phyloP scores from a whole-genome alignment of 2,113 vertebrate genomes.

The Manacus vitellinus region DNA sequence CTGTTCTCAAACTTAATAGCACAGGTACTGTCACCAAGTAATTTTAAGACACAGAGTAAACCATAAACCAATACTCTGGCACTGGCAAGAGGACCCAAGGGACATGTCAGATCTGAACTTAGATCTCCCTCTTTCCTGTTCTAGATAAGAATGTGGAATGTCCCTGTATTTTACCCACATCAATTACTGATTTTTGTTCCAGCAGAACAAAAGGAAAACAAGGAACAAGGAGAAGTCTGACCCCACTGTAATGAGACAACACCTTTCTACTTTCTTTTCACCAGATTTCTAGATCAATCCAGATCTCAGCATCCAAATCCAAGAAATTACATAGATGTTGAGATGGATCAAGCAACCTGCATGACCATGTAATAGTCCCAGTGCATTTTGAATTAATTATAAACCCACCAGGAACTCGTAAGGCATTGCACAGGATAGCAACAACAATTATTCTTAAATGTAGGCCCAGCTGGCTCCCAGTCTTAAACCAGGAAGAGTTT shows the following conservation, averaged over 20 bases:
- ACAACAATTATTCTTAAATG: conserved; percentile 28
- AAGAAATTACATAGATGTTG: not conserved
- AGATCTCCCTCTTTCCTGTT: not conserved
- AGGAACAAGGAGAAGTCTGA: not conserved
- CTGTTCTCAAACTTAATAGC: not conserved
- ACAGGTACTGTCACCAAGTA: not conserved
- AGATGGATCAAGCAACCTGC: not conserved
- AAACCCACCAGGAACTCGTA: not conserved
- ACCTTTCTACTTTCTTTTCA: not conserved
- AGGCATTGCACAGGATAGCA: not conserved
- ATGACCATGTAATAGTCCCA: not conserved
- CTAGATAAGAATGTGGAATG: not conserved
- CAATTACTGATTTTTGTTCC: not conserved
- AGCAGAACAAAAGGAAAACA: not conserved
- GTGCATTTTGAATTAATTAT: not conserved
- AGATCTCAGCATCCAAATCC: not conserved
- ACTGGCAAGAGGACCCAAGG: not conserved
- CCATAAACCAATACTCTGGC: not conserved
- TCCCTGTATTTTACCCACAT: not conserved
- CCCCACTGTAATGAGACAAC: not conserved
- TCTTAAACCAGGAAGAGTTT: conserved; percentile 30
- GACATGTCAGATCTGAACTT: not conserved
- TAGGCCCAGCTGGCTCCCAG: not conserved
- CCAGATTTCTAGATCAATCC: not conserved
- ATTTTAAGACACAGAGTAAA: not conserved